Evolutionary conservation across 2,888 invertebrate genomes (phyloP).

Genomic region (Metallyticus violacea): DNA sequence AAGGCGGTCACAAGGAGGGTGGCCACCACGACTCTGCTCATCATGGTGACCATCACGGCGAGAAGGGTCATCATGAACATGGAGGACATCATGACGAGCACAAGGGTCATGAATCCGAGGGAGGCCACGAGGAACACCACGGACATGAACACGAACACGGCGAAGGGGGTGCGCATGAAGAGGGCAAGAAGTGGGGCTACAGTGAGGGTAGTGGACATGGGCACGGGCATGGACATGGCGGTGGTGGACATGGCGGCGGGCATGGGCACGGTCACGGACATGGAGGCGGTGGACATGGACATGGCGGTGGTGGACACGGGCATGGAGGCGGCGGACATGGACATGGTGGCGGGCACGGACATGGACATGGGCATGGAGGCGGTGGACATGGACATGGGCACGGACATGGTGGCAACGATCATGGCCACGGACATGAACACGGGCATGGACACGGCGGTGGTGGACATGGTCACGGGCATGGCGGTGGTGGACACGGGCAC

Average conservation of each 20-base stretch:
- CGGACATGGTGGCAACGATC: background rate
- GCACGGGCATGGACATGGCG: background rate
- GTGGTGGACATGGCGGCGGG: conserved; percentile 2
- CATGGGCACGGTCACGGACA: background rate
- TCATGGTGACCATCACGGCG: conserved; percentile 54
- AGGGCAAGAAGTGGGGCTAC: conserved; percentile 59
- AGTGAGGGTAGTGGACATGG: conserved; percentile 33
- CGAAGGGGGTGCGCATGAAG: conserved; percentile 49
- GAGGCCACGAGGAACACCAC: conserved; percentile 57
- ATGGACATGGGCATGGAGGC: background rate
- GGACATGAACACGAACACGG: conserved; percentile 50
- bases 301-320: background rate
- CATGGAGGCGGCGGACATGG: background rate
- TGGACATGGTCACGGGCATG: conserved; percentile 31
- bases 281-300: background rate
- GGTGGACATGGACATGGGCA: background rate
- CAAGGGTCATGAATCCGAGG: conserved; percentile 52
- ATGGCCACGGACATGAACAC: background rate
- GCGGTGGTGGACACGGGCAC: background rate
- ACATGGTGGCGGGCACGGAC: background rate
- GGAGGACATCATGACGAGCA: conserved; percentile 52
- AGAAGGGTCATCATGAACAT: conserved; percentile 55
- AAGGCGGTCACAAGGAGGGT: conserved; percentile 42
- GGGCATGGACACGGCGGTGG: background rate
- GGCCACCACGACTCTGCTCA: conserved; percentile 52